Evolutionary conservation across 64 coral and sea anemone genomes (phyloP), one percentile per base, ranked within the genome.

Genomic region (Montipora capricornis): DNA sequence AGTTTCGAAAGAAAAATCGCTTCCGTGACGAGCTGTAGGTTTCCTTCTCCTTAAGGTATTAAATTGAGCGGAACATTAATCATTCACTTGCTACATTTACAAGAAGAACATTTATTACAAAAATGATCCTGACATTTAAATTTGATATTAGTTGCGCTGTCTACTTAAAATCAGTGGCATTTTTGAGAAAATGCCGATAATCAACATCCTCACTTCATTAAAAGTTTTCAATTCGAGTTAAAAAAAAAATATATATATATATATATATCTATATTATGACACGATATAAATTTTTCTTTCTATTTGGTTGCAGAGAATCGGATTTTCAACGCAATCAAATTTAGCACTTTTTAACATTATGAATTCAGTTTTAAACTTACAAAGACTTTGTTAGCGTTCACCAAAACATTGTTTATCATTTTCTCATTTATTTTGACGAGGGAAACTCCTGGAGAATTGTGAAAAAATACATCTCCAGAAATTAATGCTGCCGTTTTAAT

Each of bases 61-160:
- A 86, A 19, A 3, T 20, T 49, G 15, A 17, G 76, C 47, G 20
- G 66, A 37, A 37, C 82, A 49, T 49, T 3, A 8, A 9, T 71
- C 47, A 86, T 47, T 71, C 47, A 70, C 5, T 20, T 64, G 82
- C 16, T 78, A 78, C 62, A 73, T 84, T 86, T 24, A 86, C 15
- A 46, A 73, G 44, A 14, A 68, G 47, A 70, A 71, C 49, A 70
- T 86, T 86, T 45, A 73, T 86, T 86, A 86, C 82, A 19, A 86
- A 86, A 78, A 78, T 14, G 13, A 86, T 16, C 62, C n/a, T 86
- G 64, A 69, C 44, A 86, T 70, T 71, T 69, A 86, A 86, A 70
- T 83, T 86, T 71, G 82, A 86, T 86, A 86, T 86, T 73, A 86
- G 8, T 66, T 67, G 81, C 24, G 62, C 49, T 10, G 20, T 49